A percentile compares a stretch with the other conserved stretches of the same genome.
phyloP scores from a whole-genome alignment of 2,797 vertebrate genomes.

The Sebastes goodei region DNA sequence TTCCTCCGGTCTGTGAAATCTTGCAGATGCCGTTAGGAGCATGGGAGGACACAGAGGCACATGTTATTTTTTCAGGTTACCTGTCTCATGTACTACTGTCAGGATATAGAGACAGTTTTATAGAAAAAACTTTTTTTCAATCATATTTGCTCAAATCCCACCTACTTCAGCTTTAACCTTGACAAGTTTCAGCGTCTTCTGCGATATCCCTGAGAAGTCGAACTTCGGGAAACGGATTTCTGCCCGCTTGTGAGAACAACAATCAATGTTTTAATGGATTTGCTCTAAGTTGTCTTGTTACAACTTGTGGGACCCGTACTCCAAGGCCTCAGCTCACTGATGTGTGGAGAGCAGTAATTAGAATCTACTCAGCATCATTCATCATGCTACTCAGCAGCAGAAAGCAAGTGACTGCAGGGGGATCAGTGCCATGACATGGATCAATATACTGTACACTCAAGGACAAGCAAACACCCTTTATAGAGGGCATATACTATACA shows the following conservation, averaged over 20 bases:
- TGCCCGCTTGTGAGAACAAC: slow-evolving; percentile 54
- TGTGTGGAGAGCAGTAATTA: slow-evolving; percentile 52
- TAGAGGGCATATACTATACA: not conserved
- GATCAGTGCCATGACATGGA: slow-evolving; percentile 1
- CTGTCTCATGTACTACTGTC: no score
- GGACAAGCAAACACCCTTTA: slow-evolving; percentile 6
- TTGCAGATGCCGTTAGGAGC: no score
- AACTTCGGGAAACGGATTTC: slow-evolving; percentile 56
- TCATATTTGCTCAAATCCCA: no score
- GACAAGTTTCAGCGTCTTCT: slow-evolving; percentile 1
- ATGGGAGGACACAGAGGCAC: no score
- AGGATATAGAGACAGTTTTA: no score
- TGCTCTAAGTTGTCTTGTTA: slow-evolving; percentile 53
- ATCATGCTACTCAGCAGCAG: slow-evolving; percentile 38
- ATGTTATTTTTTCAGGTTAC: no score
- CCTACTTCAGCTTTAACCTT: not conserved
- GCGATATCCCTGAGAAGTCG: slow-evolving; percentile 19
- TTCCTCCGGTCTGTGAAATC: no score
- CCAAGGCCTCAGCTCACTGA: slow-evolving; percentile 33
- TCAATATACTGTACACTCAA: slow-evolving; percentile 28
- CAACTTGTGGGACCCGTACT: slow-evolving; percentile 6
- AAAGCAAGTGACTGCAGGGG: slow-evolving; percentile 25
- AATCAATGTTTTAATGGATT: slow-evolving; percentile 60
- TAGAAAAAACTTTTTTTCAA: no score
- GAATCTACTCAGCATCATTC: slow-evolving; percentile 50